Percentiles rank a stretch among this genome's conserved stretches.
These are phyloP conservation scores for Furnarius figulus DNA, from an alignment of 2,113 vertebrate genomes.

Conservation along the genomic window DNA sequence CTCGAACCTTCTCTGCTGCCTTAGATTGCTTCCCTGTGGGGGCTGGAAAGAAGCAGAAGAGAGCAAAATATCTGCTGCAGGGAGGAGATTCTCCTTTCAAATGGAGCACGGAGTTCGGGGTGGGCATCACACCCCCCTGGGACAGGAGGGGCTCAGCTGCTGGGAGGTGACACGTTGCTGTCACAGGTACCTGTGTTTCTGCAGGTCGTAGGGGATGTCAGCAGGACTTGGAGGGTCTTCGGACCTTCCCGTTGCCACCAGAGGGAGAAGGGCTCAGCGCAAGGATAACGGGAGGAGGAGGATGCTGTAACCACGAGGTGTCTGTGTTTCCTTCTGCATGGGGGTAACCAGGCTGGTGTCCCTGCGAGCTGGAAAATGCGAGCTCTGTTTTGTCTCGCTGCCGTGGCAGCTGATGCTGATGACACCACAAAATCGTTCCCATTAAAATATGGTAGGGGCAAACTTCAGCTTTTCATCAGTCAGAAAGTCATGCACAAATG, in stretches of 20 bases:
- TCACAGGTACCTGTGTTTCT: accelerated
- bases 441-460: background rate
- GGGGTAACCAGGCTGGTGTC: background rate
- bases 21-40: background rate
- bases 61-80: background rate
- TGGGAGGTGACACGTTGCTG: background rate
- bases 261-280: background rate
- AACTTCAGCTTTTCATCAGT: background rate
- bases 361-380: background rate
- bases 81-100: background rate
- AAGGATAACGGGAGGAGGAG: background rate
- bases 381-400: slow-evolving; percentile 41
- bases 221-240: background rate
- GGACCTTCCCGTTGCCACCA: background rate
- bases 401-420: background rate
- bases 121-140: accelerated
- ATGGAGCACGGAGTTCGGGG: accelerated
- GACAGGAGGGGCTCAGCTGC: background rate
- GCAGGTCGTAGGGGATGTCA: background rate
- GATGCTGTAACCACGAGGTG: background rate
- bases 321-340: background rate
- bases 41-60: background rate
- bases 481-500: background rate
- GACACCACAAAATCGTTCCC: background rate
- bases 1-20: background rate